Conservation (phyloP, 2,113 vertebrate species). For the Cygnus atratus region DNA sequence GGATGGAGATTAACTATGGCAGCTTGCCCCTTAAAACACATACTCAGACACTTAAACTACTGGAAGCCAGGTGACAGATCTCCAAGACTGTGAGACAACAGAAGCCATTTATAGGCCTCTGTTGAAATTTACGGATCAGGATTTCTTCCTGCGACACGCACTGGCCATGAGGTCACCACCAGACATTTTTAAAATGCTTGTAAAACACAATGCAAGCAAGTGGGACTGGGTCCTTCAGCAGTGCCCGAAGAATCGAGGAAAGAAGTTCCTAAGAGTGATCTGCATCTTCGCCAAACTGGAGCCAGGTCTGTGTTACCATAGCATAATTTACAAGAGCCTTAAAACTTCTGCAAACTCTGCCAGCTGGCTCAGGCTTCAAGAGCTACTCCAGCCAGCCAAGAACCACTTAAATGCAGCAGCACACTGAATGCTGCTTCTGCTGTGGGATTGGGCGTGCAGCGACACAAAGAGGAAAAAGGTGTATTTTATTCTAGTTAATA, state of each 20-base stretch:
- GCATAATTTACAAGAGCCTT: background rate
- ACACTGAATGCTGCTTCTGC: background rate
- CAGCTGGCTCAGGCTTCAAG: background rate
- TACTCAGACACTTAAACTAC: background rate
- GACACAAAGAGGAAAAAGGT: background rate
- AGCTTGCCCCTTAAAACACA: background rate
- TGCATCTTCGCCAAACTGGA: background rate
- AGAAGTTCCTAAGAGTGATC: background rate
- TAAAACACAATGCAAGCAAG: background rate
- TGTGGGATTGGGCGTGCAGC: background rate
- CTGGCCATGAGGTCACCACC: background rate
- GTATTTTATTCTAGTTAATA: background rate
- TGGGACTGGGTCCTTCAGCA: fast-evolving
- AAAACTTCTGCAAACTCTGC: background rate
- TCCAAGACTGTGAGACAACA: background rate
- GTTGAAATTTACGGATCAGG: background rate
- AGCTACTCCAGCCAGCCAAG: background rate
- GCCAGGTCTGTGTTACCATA: background rate
- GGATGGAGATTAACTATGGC: background rate
- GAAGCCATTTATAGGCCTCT: background rate
- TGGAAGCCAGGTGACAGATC: background rate
- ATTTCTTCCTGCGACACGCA: background rate
- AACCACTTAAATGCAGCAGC: background rate
- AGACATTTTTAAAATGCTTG: background rate
- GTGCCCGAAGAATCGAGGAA: fast-evolving